Evolutionary conservation across 2,888 invertebrate genomes (phyloP).

Genomic region (Caenorhabditis sinica): DNA sequence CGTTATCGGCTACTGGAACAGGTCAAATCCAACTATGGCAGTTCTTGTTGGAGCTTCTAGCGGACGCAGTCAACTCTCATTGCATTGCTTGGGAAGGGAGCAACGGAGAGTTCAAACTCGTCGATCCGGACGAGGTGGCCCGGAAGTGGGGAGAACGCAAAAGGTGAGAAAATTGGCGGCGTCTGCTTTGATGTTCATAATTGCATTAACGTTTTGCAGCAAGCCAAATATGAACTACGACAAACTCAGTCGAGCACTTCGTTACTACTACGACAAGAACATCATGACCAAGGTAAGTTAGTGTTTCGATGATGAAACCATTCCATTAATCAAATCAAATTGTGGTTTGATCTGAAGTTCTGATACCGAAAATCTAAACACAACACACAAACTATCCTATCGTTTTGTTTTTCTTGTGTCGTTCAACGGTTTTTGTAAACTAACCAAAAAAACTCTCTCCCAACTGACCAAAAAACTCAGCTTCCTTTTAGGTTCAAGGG

Average conservation of each 20-base stretch:
- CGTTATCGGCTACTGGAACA: slow-evolving; percentile 62
- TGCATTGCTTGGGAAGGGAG: slow-evolving; percentile 92
- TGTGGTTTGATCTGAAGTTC: not conserved
- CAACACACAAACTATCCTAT: slow-evolving; percentile 9
- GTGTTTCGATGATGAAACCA: not conserved
- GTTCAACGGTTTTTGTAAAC: too few relatives aligned
- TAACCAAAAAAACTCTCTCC: too few relatives aligned
- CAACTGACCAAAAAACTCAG: too few relatives aligned
- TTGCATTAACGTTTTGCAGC: slow-evolving; percentile 70
- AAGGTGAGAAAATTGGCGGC: slow-evolving; percentile 86
- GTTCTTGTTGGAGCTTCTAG: slow-evolving; percentile 95
- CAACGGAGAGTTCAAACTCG: slow-evolving; percentile 95
- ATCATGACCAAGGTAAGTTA: slow-evolving; percentile 91
- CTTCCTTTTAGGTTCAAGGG: slow-evolving; percentile 88
- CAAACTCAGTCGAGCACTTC: slow-evolving; percentile 92
- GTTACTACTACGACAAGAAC: slow-evolving; percentile 98
- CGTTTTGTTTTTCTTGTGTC: slow-evolving; percentile 33
- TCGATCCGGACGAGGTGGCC: slow-evolving; percentile 94
- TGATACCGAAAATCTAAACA: too few relatives aligned
- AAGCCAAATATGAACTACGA: slow-evolving; percentile 99
- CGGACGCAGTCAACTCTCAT: slow-evolving; percentile 87
- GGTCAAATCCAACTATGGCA: slow-evolving; percentile 98
- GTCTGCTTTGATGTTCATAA: slow-evolving; percentile 6
- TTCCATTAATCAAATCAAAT: not conserved
- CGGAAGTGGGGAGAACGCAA: slow-evolving; percentile 95